Percentiles rank a stretch among this genome's conserved stretches.
phyloP scores from a whole-genome alignment of 2,888 invertebrate species.

The Drymonia ruficornis region DNA sequence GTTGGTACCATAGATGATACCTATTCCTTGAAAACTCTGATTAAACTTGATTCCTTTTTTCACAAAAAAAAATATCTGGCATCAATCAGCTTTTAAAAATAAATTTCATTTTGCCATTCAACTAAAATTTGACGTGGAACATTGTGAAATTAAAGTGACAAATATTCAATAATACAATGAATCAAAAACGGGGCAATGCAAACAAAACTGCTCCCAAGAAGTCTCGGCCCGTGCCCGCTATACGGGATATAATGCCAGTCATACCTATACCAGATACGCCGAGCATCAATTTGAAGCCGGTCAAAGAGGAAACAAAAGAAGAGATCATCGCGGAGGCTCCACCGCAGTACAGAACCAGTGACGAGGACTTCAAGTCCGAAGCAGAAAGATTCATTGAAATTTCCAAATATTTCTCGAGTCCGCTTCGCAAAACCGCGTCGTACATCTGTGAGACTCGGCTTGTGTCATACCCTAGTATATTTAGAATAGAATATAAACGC shows the following conservation, averaged over 20 bases:
- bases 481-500: conserved; percentile 63
- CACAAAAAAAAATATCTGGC: no score
- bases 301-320: conserved; percentile 52
- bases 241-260: conserved; percentile 9
- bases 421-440: conserved; percentile 69
- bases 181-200: conserved; percentile 25
- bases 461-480: conserved; percentile 65
- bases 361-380: conserved; percentile 57
- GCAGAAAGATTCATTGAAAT: conserved; percentile 72
- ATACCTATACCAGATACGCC: conserved; percentile 18
- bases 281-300: conserved; percentile 31
- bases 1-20: no score
- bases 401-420: conserved; percentile 74
- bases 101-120: neutral
- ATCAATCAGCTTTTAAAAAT: neutral
- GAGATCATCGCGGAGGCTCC: conserved; percentile 44
- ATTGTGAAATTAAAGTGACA: neutral
- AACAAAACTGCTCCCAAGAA: conserved; percentile 22
- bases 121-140: neutral
- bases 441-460: conserved; percentile 69
- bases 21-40: no score
- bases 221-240: conserved; percentile 15
- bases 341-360: conserved; percentile 37
- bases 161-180: conserved; percentile 22
- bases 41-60: no score